phyloP scores from a whole-genome alignment of 2,797 vertebrate genomes.

The Neopelma chrysocephalum region DNA sequence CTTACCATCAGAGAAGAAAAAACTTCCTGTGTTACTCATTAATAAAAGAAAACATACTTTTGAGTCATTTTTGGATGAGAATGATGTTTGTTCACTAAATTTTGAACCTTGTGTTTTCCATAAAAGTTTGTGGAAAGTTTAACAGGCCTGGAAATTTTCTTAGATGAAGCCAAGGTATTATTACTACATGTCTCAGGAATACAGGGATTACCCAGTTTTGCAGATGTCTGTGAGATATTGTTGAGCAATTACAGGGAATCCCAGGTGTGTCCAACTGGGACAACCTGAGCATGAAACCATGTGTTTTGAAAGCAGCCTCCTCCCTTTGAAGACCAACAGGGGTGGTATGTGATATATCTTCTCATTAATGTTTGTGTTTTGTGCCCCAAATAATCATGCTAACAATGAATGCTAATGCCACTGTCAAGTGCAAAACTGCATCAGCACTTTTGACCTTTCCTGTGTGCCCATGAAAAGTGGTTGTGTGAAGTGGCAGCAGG shows the following conservation, averaged over 20 bases:
- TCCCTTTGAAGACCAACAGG: constrained; percentile 14
- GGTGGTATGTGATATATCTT: neutral
- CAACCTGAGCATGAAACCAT: neutral
- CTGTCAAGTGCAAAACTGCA: neutral
- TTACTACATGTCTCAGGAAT: neutral
- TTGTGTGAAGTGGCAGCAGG: neutral
- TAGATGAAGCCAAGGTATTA: neutral
- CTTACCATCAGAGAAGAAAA: neutral
- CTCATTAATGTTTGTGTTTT: neutral
- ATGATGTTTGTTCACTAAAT: neutral
- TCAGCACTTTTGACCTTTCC: neutral
- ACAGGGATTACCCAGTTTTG: constrained; percentile 57
- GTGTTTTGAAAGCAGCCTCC: neutral
- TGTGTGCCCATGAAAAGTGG: neutral
- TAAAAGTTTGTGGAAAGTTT: neutral
- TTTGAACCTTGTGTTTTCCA: constrained; percentile 1
- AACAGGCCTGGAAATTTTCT: constrained; percentile 26
- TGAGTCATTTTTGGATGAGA: neutral
- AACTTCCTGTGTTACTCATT: neutral
- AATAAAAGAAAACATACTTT: neutral
- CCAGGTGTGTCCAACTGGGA: constrained; percentile 5
- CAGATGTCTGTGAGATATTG: rapidly evolving
- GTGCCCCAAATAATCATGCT: neutral
- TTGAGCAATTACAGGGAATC: constrained; percentile 26
- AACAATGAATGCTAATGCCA: neutral